Base-by-base conservation (phyloP, 2,888 invertebrate genomes). In the Cataglyphis altisquamis region DNA sequence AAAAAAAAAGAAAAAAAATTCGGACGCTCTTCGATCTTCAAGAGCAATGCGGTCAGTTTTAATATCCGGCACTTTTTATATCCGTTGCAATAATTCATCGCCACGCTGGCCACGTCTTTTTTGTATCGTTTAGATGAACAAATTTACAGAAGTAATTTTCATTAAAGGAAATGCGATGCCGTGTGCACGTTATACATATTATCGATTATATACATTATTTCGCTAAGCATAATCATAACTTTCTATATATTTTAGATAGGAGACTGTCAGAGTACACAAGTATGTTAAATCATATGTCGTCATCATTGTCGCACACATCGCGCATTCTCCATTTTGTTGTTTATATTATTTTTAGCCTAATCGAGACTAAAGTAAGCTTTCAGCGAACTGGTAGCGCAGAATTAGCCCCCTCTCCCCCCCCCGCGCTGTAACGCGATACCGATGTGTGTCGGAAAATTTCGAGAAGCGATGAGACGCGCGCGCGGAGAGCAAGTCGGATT, bases 401-500 rank as follows among this genome's bases (percentile, higher is more conserved):
- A 25, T 18, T 8, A 18, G 48, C 48, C 45, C 6, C 18, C 25
- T 29, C 25, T 36, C 6, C 18, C 36, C 18, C 36, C 39, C 41
- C n/a, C 48, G 2, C 0, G 39, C n/a, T 72, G 78, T 72, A 80
- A 80, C 72, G 78, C 78, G 78, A 80, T 32, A 80, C 78, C 64
- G 57, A n/a, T 68, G 70, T 60, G 36, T 72, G 60, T 80, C 72
- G 60, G 78, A 72, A 80, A 80, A 80, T 80, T 80, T 80, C 55
- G 32, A 45, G 57, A 67, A 55, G 41, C 68, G 52, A 74, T 62
- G 57, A 60, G 60, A 80, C n/a, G 88, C 74, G 68, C 29, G 41
- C 64, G 72, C 74, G 77, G 67, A 72, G 52, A 32, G 74, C 60
- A 82, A 83, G 85, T 81, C 74, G 52, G 68, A 88, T 78, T 67